Percentiles rank a stretch among this genome's conserved stretches.
Conservation (phyloP, 1,140 invertebrate species). For the Polypedilum pembai region DNA sequence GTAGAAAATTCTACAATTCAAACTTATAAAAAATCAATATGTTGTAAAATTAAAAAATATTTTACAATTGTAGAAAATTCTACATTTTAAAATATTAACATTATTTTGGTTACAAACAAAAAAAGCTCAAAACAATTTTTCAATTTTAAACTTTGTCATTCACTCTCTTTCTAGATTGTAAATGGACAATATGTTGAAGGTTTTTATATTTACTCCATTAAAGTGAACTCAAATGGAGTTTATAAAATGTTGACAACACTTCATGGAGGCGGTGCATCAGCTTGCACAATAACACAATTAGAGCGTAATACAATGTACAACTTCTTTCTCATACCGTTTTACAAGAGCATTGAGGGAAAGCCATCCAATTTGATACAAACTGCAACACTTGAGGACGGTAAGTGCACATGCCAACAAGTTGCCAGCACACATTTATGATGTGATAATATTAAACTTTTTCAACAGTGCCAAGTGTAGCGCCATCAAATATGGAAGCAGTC, state of each 20-base stretch:
- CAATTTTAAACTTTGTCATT: neutral
- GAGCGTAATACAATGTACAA: conserved; percentile 63
- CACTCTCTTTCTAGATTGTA: conserved; percentile 45
- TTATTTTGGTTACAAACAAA: too few relatives aligned
- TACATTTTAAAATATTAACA: too few relatives aligned
- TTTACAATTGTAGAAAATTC: too few relatives aligned
- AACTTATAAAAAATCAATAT: too few relatives aligned
- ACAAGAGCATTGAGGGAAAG: conserved; percentile 65
- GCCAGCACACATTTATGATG: conserved; percentile 15
- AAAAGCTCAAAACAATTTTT: too few relatives aligned
- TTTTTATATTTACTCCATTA: conserved; percentile 52
- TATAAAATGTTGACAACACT: conserved; percentile 59
- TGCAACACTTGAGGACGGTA: conserved; percentile 66
- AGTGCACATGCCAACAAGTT: conserved; percentile 38
- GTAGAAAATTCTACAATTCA: too few relatives aligned
- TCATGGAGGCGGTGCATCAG: conserved; percentile 54
- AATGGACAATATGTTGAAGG: conserved; percentile 57
- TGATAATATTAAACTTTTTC: neutral
- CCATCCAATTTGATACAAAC: conserved; percentile 66
- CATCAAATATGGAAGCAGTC: conserved; percentile 68
- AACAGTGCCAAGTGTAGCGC: conserved; percentile 68
- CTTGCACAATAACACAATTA: conserved; percentile 59
- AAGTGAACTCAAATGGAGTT: conserved; percentile 38
- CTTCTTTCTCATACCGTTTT: conserved; percentile 70
- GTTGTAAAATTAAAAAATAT: too few relatives aligned